Evolutionary conservation across 2,888 invertebrate genomes (phyloP), one percentile per base, ranked within the genome.

Genomic region (Diogma glabrata): DNA sequence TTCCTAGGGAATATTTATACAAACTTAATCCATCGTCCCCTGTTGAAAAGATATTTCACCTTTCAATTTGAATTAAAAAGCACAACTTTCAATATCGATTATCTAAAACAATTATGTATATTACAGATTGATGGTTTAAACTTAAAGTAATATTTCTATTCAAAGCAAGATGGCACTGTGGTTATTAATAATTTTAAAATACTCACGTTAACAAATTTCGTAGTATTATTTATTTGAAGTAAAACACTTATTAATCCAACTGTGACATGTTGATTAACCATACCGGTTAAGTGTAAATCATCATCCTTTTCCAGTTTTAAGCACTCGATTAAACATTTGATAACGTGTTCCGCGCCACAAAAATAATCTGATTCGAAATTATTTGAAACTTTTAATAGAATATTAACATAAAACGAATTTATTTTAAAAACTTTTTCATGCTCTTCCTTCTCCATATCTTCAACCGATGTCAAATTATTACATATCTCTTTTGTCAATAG

Each of bases 401-500:
- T 16, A 19, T 52, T 52, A 16, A 52, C 14, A 40, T 50, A 52
- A 47, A 52, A 52, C 16, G 46, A 43, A 47, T 50, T 52, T 30
- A 52, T 50, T 52, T 50, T 52, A 7, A 52, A 36, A 23, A 26
- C 47, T 24, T 47, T 45, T 38, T 52, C 28, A 10, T 38, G 9
- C 26, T 47, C 22, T 4, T 52, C 38, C n/a, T n/a, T 20, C n/a
- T 20, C 38, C 14, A 33, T 20, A 22, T 40, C 6, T 12, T 36
- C 43, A 26, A 54, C 49, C 19, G 36, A 36, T 14, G 46, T n/a
- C 16, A 54, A 33, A 51, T 49, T 52, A 26, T 49, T 45, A 16
- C 19, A 4, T 7, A 54, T 54, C 47, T 54, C 49, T 19, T 47
- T 30, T 20, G 51, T 49, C 17, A 54, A 24, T 49, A 51, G 52